Evolutionary conservation across 2,888 invertebrate genomes (phyloP).

Genomic region (Euplagia quadripunctaria): DNA sequence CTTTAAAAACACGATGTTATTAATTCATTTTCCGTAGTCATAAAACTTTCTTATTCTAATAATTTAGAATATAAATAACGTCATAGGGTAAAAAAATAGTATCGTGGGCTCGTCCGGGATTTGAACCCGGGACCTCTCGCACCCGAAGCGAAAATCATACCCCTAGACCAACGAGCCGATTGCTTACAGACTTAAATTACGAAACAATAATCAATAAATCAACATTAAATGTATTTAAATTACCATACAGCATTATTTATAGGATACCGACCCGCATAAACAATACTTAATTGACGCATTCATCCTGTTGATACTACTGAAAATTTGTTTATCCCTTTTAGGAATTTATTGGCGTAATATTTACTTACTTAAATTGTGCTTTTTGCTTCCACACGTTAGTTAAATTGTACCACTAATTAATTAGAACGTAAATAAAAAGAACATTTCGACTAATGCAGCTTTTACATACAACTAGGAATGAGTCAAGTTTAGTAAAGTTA

Average conservation of each 20-base stretch:
- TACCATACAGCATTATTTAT: neutral
- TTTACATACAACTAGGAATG: neutral
- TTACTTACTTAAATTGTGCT: neutral
- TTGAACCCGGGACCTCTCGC: constrained; percentile 87
- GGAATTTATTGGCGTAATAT: neutral
- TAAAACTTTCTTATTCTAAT: too few species aligned
- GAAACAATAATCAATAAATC: neutral
- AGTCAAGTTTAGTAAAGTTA: too few species aligned
- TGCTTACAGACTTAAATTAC: neutral
- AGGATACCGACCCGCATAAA: neutral
- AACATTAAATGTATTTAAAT: neutral
- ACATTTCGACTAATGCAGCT: neutral
- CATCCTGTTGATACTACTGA: constrained; percentile 1
- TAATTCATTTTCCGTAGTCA: too few species aligned
- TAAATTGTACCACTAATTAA: neutral
- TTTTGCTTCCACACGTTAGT: neutral
- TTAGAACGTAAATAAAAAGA: neutral
- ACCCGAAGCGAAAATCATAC: constrained; percentile 87
- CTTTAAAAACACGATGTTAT: too few species aligned
- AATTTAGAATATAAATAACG: too few species aligned
- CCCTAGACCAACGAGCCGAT: constrained; percentile 86
- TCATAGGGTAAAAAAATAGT: too few species aligned
- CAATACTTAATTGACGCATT: neutral
- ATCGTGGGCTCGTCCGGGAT: constrained; percentile 83
- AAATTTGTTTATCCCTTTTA: constrained; percentile 1